Evolutionary conservation across 2,888 invertebrate genomes (phyloP).

Genomic region (Slavum lentiscoides): DNA sequence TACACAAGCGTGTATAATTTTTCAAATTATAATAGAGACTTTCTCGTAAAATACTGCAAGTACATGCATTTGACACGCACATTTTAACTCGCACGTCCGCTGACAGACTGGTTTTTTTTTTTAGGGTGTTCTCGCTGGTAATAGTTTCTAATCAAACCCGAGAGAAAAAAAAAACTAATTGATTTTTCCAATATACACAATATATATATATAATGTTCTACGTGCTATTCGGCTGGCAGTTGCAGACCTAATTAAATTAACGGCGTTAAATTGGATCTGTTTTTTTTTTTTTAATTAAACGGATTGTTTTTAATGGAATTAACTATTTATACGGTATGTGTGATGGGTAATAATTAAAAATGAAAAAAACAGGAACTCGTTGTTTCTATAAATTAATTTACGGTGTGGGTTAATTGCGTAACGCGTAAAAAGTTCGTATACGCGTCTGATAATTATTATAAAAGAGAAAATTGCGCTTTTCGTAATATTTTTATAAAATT

Average conservation of each 20-base stretch:
- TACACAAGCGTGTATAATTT: too few relatives aligned
- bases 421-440: background rate
- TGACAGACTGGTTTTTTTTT: conserved; percentile 41
- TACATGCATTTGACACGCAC: too few relatives aligned
- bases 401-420: conserved; percentile 1
- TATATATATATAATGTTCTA: too few relatives aligned
- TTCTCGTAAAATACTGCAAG: too few relatives aligned
- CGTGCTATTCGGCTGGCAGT: background rate
- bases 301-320: conserved; percentile 41
- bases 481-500: background rate
- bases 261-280: conserved; percentile 38
- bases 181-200: background rate
- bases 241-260: conserved; percentile 38
- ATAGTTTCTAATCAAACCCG: conserved; percentile 26
- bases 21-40: too few relatives aligned
- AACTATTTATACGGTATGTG: background rate
- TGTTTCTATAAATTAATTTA: conserved; percentile 37
- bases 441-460: background rate
- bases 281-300: conserved; percentile 39
- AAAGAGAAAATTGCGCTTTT: background rate
- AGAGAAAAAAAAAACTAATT: conserved; percentile 21
- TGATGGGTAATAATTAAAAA: background rate
- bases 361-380: background rate
- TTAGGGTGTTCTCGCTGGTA: conserved; percentile 16
- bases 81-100: background rate